Conservation (phyloP, 2,888 invertebrate species). For the Kryphioiulus occultus region DNA sequence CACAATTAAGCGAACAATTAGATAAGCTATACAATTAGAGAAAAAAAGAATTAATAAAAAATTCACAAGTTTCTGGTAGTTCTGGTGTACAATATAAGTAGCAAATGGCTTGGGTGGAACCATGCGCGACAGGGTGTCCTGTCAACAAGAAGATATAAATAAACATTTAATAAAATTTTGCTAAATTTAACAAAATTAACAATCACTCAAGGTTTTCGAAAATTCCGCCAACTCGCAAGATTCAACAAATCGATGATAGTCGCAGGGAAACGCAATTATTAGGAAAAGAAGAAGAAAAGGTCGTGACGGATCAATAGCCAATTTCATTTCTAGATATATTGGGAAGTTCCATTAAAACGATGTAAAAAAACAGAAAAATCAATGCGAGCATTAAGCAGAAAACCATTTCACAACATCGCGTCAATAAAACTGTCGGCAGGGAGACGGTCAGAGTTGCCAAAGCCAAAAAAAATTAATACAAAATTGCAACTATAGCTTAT, state of each 20-base stretch:
- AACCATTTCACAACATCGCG: not conserved
- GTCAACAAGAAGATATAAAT: no score
- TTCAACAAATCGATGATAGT: not conserved
- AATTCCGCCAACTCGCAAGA: not conserved
- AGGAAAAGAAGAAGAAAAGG: not conserved
- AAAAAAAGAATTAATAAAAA: not conserved
- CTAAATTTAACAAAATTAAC: not conserved
- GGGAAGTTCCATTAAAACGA: not conserved
- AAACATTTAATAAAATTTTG: not conserved
- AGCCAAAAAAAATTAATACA: no score
- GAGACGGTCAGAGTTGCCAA: not conserved
- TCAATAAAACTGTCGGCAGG: not conserved
- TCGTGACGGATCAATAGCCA: not conserved
- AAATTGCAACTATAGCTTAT: no score
- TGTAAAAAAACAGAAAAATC: not conserved
- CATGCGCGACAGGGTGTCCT: no score
- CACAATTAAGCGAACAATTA: conserved; percentile 43
- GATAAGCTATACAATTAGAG: conserved; percentile 43
- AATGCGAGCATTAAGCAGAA: not conserved
- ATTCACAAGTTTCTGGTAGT: not conserved
- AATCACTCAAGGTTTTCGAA: not conserved
- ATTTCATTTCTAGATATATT: not conserved
- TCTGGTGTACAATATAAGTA: no score
- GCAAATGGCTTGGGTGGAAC: no score
- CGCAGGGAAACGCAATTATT: not conserved